phyloP scores from a whole-genome alignment of 2,113 vertebrate genomes.

The Ictalurus punctatus region DNA sequence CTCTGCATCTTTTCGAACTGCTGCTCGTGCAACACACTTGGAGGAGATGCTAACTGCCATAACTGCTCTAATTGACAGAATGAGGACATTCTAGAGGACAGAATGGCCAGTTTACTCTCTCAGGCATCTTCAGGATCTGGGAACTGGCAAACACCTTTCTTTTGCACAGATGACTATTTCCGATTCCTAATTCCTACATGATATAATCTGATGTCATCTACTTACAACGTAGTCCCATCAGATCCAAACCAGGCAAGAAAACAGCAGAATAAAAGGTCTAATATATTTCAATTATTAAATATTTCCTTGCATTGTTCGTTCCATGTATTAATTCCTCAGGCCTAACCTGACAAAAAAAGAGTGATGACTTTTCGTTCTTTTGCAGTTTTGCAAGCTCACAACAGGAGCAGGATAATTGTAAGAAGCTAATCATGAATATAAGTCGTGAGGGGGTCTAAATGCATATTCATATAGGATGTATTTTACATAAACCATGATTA shows the following conservation, averaged over 20 bases:
- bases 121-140: neutral
- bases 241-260: neutral
- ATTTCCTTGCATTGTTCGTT: neutral
- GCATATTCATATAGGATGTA: conserved; percentile 21
- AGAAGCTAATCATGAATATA: conserved; percentile 4
- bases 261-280: neutral
- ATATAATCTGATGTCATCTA: neutral
- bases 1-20: neutral
- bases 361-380: neutral
- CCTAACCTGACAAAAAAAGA: neutral
- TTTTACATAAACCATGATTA: neutral
- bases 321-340: neutral
- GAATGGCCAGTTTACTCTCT: neutral
- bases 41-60: neutral
- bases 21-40: no score
- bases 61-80: neutral
- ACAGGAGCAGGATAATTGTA: neutral
- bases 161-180: neutral
- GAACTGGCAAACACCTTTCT: neutral
- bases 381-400: neutral
- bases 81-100: neutral
- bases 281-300: neutral
- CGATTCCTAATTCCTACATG: neutral
- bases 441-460: neutral
- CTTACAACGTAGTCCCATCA: neutral